Evolutionary conservation across 23 tunicate genomes (phyloP), one percentile per base, ranked within the genome.

Genomic region (Halocynthia aurantium): DNA sequence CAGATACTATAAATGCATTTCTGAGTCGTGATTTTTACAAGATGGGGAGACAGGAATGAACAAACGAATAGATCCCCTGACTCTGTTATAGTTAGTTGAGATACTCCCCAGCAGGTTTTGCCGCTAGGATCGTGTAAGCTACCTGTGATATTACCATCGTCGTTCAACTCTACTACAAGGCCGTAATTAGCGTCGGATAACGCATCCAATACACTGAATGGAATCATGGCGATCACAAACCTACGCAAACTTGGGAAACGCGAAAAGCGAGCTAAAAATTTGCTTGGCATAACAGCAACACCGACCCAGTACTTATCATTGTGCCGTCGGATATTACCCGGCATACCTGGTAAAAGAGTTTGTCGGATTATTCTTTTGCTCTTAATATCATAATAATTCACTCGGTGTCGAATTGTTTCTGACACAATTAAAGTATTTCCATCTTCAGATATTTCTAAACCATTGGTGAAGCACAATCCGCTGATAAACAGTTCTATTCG

Each of bases 331-430:
- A 74, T 74, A 55, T 74, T 74, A 53, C 55, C 78, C 6, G 78
- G 78, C 54, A 53, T 50, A 12, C 78, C 55, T 12, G 78, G 78
- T 8, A 74, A 18, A 7, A 7, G 7, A 7, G 19, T 10, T 7
- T n/a, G 40, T 7, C 10, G 54, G 7, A 8, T 12, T 7, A 74
- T 63, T 51, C 19, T 52, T 52, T 63, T 63, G 22, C 7, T 52
- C 22, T 55, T 74, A 6, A 63, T 52, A 22, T 74, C 78, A 7
- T 53, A 8, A 12, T 53, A 74, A 18, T 53, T 40, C 6, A 74
- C 67, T 53, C 78, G 78, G 55, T 53, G 55, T 50, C 67, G 68
- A 8, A 63, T 74, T 8, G 78, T 74, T 53, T 74, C 78, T 7
- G 57, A 50, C 10, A 74, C 78, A 8, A 52, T 7, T 22, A 53